A percentile compares a stretch with the other conserved stretches of the same genome.
phyloP scores from a whole-genome alignment of 2,113 vertebrate genomes.

The mouse (Mus musculus) region GRCm39 chr8:81455001-81455500 shows the following conservation, averaged over 20 bases:
- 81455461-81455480: neutral
- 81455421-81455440: neutral
- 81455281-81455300: neutral
- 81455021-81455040: slow-evolving; percentile 45
- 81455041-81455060: neutral
- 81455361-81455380: neutral
- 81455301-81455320: neutral
- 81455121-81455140: slow-evolving; percentile 99
- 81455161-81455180: slow-evolving; percentile 97
- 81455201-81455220: slow-evolving; percentile 86
- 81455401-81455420: neutral
- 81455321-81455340: neutral
- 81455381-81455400: neutral
- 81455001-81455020: neutral
- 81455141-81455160: slow-evolving; percentile 99
- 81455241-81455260: neutral
- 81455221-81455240: neutral
- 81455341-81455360: neutral
- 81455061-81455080: neutral
- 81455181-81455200: slow-evolving; percentile 96
- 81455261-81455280: neutral
- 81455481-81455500: neutral
- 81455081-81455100: slow-evolving; percentile 77
- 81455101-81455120: slow-evolving; percentile 99
- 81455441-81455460: rapidly evolving